Percentiles rank a stretch among this genome's conserved stretches.
These are phyloP conservation scores for Sceliomorpha sp. DNA, from an alignment of 2,888 invertebrate species.

Conservation along the genomic window DNA sequence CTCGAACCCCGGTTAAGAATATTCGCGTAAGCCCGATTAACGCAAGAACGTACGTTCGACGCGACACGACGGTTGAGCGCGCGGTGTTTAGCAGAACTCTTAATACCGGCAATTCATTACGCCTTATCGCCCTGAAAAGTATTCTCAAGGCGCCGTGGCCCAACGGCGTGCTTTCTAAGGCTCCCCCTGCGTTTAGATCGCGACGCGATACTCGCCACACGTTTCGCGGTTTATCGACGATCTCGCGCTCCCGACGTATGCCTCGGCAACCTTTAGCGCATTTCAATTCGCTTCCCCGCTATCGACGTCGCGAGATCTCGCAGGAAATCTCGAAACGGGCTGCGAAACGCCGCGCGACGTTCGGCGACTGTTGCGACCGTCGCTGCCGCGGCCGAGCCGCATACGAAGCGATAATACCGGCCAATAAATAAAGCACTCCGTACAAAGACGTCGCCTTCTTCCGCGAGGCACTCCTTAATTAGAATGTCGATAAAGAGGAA, in stretches of 20 bases:
- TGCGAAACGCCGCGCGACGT: too few relatives aligned
- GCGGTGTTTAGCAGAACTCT: too few relatives aligned
- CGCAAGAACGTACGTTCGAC: too few relatives aligned
- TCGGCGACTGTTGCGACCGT: too few relatives aligned
- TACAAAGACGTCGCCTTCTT: constrained; percentile 6
- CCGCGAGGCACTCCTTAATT: constrained; percentile 17
- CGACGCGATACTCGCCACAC: constrained; percentile 2
- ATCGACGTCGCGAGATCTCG: constrained; percentile 26
- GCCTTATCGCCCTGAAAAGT: background rate
- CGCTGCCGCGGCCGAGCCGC: too few relatives aligned
- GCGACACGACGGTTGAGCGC: too few relatives aligned
- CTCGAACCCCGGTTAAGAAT: too few relatives aligned
- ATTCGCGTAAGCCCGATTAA: too few relatives aligned
- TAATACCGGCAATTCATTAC: background rate
- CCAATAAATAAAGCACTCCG: constrained; percentile 19
- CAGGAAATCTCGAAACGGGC: constrained; percentile 22
- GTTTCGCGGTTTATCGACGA: constrained; percentile 27
- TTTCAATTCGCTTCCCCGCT: constrained; percentile 36
- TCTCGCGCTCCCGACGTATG: constrained; percentile 22
- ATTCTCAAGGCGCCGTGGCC: background rate
- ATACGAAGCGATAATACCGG: background rate
- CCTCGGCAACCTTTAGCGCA: constrained; percentile 29
- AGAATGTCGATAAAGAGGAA: constrained; percentile 7
- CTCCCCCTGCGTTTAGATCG: constrained; percentile 7
- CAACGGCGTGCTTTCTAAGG: constrained; percentile 4